These are phyloP conservation scores for Labeo catla DNA, from an alignment of 2,113 vertebrate genomes.

Conservation along the genomic window DNA sequence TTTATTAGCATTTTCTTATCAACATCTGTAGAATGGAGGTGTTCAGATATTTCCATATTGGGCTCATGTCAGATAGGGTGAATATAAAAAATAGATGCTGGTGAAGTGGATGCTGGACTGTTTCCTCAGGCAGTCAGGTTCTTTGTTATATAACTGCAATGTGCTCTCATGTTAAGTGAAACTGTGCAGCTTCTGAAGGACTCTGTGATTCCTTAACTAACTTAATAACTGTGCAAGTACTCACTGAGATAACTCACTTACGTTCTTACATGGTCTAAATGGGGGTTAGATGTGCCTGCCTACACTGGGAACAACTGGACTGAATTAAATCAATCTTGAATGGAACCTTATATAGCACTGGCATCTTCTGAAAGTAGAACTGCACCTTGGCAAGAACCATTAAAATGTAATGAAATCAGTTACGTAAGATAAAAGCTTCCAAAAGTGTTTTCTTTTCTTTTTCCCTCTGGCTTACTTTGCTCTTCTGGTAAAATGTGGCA, in stretches of 20 bases:
- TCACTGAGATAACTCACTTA: slow-evolving; percentile 51
- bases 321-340: slow-evolving; percentile 61
- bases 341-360: slow-evolving; percentile 56
- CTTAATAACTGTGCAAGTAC: slow-evolving; percentile 65
- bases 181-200: slow-evolving; percentile 11
- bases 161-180: neutral
- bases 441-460: neutral
- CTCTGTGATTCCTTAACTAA: slow-evolving; percentile 35
- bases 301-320: slow-evolving; percentile 47
- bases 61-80: neutral
- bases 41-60: neutral
- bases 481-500: neutral
- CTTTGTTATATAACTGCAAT: slow-evolving; percentile 3
- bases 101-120: neutral
- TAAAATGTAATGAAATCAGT: slow-evolving; percentile 41
- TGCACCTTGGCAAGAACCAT: slow-evolving; percentile 50
- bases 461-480: neutral
- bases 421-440: slow-evolving; percentile 8
- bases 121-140: neutral
- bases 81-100: neutral
- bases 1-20: neutral
- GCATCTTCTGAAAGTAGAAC: slow-evolving; percentile 59
- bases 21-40: neutral
- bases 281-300: slow-evolving; percentile 42
- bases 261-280: slow-evolving; percentile 48